Conservation (phyloP, 2,888 invertebrate genomes). For the Meiosimyza platycephala region DNA sequence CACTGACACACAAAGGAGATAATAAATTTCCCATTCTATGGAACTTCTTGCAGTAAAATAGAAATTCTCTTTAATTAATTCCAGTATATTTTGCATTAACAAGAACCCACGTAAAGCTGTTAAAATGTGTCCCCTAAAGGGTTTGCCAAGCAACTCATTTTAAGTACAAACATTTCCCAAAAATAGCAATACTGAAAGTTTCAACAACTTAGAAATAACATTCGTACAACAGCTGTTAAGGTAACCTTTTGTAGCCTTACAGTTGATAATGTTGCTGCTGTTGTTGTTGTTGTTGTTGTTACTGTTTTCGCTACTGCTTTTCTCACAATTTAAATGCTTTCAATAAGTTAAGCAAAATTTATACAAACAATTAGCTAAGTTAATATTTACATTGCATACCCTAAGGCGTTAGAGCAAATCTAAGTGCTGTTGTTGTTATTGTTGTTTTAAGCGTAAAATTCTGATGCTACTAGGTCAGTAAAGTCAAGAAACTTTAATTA, state of each 20-base stretch:
- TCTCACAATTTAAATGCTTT: neutral
- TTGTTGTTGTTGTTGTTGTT: neutral
- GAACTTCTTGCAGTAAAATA: neutral
- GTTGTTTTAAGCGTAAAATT: neutral
- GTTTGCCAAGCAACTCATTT: too few species aligned
- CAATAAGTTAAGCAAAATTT: conserved; percentile 6
- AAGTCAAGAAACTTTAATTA: conserved; percentile 3
- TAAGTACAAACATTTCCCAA: too few species aligned
- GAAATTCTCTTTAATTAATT: neutral
- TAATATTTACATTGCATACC: neutral
- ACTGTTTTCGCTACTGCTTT: neutral
- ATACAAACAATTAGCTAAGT: conserved; percentile 3
- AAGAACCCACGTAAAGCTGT: too few species aligned
- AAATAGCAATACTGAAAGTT: too few species aligned
- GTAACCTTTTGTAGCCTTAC: neutral
- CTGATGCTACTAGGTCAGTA: neutral
- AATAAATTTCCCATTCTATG: too few species aligned
- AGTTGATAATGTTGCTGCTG: neutral
- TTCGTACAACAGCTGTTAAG: neutral
- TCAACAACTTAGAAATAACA: too few species aligned
- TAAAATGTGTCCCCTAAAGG: too few species aligned
- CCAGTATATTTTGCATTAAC: too few species aligned
- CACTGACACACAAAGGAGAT: too few species aligned
- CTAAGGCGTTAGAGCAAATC: neutral
- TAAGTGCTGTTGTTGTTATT: neutral